phyloP scores from a whole-genome alignment of 1,140 invertebrate genomes.

The Saccostrea echinata region DNA sequence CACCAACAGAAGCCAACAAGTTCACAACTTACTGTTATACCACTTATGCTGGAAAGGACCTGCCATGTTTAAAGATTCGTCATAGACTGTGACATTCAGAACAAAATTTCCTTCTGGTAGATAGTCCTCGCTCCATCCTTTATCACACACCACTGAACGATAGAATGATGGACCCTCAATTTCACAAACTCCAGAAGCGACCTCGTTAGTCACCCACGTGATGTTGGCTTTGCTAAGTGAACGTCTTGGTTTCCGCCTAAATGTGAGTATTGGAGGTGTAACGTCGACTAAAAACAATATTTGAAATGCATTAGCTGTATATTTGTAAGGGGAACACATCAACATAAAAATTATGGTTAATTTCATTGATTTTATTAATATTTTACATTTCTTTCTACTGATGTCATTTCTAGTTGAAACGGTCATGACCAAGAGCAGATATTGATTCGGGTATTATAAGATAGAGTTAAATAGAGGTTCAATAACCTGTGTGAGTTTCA shows the following conservation, averaged over 20 bases:
- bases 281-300: background rate
- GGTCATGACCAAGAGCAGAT: too few species aligned
- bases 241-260: background rate
- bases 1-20: too few species aligned
- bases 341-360: too few species aligned
- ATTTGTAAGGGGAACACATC: background rate
- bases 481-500: too few species aligned
- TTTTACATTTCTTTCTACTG: too few species aligned
- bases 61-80: background rate
- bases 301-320: background rate
- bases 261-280: background rate
- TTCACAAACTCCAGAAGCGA: background rate
- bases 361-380: too few species aligned
- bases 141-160: background rate
- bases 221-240: background rate
- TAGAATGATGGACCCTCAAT: background rate
- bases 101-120: background rate
- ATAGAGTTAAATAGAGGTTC: too few species aligned
- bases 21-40: conserved; percentile 3
- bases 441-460: too few species aligned
- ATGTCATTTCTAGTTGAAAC: too few species aligned
- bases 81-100: background rate
- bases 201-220: background rate
- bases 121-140: background rate
- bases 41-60: conserved; percentile 5